A percentile compares a stretch with the other conserved stretches of the same genome.
These are phyloP conservation scores for Spodoptera picta DNA, from an alignment of 2,888 invertebrate species.

Conservation along the genomic window DNA sequence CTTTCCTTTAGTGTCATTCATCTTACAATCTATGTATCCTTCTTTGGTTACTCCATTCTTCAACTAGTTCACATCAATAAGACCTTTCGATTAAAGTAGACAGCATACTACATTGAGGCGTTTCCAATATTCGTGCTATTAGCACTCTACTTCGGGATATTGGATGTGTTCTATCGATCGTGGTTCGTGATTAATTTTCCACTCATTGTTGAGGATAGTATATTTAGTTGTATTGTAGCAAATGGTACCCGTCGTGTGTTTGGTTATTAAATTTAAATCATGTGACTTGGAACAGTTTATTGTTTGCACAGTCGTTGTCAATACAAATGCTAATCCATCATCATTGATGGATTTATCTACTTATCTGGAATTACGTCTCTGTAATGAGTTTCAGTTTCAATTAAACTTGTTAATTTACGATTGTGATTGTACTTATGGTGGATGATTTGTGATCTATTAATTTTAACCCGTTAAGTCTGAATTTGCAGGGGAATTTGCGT, in stretches of 20 bases:
- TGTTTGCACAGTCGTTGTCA: constrained; percentile 26
- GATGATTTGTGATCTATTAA: too few relatives aligned
- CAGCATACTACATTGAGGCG: too few relatives aligned
- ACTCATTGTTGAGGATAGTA: neutral
- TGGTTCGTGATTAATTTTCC: constrained; percentile 16
- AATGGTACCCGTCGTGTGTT: constrained; percentile 3
- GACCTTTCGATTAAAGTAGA: too few relatives aligned
- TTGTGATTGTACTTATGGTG: neutral
- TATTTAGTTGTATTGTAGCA: too few relatives aligned
- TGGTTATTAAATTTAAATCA: constrained; percentile 28
- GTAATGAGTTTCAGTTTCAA: constrained; percentile 14
- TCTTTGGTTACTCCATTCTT: too few relatives aligned
- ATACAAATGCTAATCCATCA: constrained; percentile 16
- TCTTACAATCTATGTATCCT: too few relatives aligned
- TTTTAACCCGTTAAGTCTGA: too few relatives aligned
- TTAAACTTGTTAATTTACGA: constrained; percentile 9
- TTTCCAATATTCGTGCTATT: neutral
- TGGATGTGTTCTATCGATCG: constrained; percentile 1
- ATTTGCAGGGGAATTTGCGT: too few relatives aligned
- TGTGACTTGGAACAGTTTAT: constrained; percentile 27
- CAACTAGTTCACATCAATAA: too few relatives aligned
- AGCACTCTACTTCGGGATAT: neutral
- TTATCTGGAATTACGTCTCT: neutral
- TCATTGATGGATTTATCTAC: constrained; percentile 14
- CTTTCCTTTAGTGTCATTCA: too few relatives aligned